Evolutionary conservation across 2,113 vertebrate genomes (phyloP).

Genomic region (Leucopsar rothschildi): DNA sequence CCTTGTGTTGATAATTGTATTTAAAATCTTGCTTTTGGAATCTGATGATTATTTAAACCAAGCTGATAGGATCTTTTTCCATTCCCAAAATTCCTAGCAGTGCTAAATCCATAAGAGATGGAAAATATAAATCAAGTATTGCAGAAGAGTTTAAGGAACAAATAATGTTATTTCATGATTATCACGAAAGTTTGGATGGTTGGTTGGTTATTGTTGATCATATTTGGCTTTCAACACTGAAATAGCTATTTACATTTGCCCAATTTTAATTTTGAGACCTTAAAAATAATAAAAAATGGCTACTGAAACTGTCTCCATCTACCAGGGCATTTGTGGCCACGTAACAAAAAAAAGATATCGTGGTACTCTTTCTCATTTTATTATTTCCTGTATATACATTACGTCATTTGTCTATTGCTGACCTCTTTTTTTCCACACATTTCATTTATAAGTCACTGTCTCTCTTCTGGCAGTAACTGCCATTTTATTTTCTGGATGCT

Average conservation of each 20-base stretch:
- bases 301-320: background rate
- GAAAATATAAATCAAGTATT: background rate
- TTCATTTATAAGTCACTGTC: background rate
- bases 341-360: background rate
- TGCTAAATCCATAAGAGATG: background rate
- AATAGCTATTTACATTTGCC: background rate
- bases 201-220: background rate
- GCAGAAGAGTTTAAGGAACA: background rate
- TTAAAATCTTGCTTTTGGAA: background rate
- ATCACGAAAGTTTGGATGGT: background rate
- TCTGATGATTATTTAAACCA: background rate
- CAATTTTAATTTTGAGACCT: background rate
- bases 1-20: background rate
- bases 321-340: background rate
- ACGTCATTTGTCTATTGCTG: rapidly evolving
- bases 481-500: background rate
- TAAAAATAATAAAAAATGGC: background rate
- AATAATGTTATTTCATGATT: background rate
- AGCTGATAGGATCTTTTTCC: background rate
- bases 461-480: background rate
- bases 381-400: background rate
- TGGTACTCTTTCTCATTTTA: background rate
- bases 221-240: background rate
- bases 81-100: background rate
- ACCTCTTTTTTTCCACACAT: background rate